Percentiles rank a stretch among this genome's conserved stretches.
These are phyloP conservation scores for Rhogogaster chlorosoma DNA, from an alignment of 2,888 invertebrate genomes.

Conservation along the genomic window DNA sequence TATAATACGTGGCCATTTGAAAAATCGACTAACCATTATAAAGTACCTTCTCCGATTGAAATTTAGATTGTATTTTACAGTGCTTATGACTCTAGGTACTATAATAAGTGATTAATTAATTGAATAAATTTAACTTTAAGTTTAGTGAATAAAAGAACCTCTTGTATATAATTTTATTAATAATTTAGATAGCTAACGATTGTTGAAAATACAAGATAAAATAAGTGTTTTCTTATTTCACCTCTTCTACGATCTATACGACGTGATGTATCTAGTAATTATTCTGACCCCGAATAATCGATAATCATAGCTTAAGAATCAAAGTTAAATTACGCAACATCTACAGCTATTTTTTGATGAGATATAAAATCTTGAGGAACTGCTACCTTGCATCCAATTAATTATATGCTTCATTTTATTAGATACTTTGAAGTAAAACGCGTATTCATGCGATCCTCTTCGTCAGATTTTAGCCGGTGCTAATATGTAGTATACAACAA, in stretches of 20 bases:
- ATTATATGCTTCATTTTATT: not conserved
- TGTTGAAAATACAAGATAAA: conserved; percentile 26
- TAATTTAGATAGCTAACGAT: conserved; percentile 41
- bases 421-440: not conserved
- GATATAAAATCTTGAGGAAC: not conserved
- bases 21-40: conserved; percentile 24
- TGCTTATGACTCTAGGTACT: conserved; percentile 42
- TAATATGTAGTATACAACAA: not conserved
- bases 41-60: conserved; percentile 30
- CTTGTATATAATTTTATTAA: conserved; percentile 52
- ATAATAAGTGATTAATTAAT: conserved; percentile 39
- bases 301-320: conserved; percentile 30
- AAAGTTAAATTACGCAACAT: conserved; percentile 7
- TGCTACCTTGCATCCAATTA: conserved; percentile 9
- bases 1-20: conserved; percentile 47
- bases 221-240: conserved; percentile 23
- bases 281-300: conserved; percentile 14
- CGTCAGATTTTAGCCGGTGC: conserved; percentile 1
- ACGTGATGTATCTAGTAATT: not conserved
- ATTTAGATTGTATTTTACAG: conserved; percentile 43
- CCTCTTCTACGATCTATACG: not conserved
- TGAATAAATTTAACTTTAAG: conserved; percentile 43
- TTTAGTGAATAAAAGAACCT: conserved; percentile 36
- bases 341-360: conserved; percentile 5
- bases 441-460: not conserved